These are phyloP conservation scores for Phyllotreta cruciferae DNA, from an alignment of 2,888 invertebrate genomes.

Conservation along the genomic window DNA sequence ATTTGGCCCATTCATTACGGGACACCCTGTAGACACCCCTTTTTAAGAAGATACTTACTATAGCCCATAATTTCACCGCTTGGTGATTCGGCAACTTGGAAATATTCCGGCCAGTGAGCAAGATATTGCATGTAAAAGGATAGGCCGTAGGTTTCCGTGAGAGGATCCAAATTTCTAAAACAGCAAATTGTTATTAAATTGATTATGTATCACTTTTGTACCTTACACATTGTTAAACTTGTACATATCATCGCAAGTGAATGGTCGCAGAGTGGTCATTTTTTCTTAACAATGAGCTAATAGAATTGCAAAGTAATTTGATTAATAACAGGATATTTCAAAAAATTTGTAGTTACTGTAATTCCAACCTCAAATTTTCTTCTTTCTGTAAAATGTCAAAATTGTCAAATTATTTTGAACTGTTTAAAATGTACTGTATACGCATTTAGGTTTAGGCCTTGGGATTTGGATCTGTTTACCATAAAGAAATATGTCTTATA, in stretches of 20 bases:
- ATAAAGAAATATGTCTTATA: too few species aligned
- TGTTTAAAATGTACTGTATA: too few species aligned
- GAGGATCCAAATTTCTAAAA: constrained; percentile 91
- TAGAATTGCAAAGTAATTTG: not conserved
- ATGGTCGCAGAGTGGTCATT: constrained; percentile 93
- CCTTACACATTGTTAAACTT: constrained; percentile 94
- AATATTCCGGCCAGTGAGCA: constrained; percentile 98
- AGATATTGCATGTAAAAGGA: constrained; percentile 98
- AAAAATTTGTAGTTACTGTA: too few species aligned
- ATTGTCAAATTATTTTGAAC: not conserved
- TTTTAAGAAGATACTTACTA: constrained; percentile 81
- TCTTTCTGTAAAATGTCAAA: too few species aligned
- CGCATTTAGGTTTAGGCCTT: too few species aligned
- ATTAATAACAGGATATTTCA: too few species aligned
- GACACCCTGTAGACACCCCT: too few species aligned
- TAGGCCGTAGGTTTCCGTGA: constrained; percentile 96
- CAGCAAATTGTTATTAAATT: constrained; percentile 30
- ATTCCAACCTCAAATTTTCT: too few species aligned
- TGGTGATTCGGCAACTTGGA: constrained; percentile 95
- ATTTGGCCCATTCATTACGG: too few species aligned
- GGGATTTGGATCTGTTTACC: too few species aligned
- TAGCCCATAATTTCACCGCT: constrained; percentile 98
- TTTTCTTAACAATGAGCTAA: not conserved
- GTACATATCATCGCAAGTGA: constrained; percentile 93
- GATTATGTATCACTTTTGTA: constrained; percentile 22